Conservation (phyloP, 2,888 invertebrate species). For the Nephrocerus scutellatus region DNA sequence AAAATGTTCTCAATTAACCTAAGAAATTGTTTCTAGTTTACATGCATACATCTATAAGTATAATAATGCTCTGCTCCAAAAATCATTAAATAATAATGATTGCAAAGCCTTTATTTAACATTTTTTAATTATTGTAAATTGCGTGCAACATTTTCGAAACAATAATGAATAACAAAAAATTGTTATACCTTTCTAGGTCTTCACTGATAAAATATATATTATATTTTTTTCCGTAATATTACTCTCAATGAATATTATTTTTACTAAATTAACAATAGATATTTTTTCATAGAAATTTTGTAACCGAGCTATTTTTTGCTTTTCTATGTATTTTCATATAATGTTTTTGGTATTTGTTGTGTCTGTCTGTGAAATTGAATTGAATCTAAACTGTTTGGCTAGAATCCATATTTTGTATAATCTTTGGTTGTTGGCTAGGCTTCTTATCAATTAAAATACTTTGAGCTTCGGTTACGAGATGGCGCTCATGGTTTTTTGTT, state of each 20-base stretch:
- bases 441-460: constrained; percentile 36
- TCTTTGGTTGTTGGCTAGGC: constrained; percentile 22
- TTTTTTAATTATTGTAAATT: constrained; percentile 14
- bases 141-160: constrained; percentile 15
- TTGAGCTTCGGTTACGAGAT: constrained; percentile 32
- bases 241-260: too few species aligned
- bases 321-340: constrained; percentile 19
- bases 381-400: constrained; percentile 31
- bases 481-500: constrained; percentile 50
- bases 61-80: too few species aligned
- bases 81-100: constrained; percentile 11
- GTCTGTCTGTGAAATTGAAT: constrained; percentile 23
- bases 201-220: constrained; percentile 7
- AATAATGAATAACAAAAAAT: constrained; percentile 3
- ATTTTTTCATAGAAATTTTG: too few species aligned
- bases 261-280: too few species aligned
- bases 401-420: constrained; percentile 24
- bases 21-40: constrained; percentile 10
- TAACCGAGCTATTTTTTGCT: constrained; percentile 22
- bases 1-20: constrained; percentile 8
- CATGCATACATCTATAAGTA: too few species aligned
- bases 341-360: constrained; percentile 15
- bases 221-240: too few species aligned
- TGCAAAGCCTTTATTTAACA: constrained; percentile 10
- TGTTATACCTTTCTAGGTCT: constrained; percentile 3